These are phyloP conservation scores for Notechis scutatus DNA, from an alignment of 2,113 vertebrate genomes.

Conservation along the genomic window DNA sequence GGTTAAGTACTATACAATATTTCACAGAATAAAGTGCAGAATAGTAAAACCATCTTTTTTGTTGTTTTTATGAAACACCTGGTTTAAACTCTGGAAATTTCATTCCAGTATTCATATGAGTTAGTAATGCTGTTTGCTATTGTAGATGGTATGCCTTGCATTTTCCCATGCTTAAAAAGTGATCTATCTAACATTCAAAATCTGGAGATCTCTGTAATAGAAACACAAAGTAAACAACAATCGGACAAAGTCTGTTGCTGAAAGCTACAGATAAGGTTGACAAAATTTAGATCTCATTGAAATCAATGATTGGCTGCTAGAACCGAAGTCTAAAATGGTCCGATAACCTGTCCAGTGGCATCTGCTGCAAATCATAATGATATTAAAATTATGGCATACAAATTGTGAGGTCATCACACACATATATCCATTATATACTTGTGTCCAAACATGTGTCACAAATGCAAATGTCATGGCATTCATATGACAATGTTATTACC, in stretches of 20 bases:
- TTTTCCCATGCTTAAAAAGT: background rate
- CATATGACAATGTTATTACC: background rate
- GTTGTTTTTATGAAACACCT: background rate
- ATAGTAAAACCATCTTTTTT: conserved; percentile 3
- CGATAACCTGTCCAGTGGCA: background rate
- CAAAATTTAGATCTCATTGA: background rate
- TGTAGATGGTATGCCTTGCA: conserved; percentile 3
- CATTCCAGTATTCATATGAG: conserved; percentile 20
- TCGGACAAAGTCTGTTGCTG: background rate
- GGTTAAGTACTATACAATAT: conserved; percentile 22
- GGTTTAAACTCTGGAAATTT: background rate
- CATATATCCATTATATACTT: background rate
- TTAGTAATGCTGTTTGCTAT: conserved; percentile 1
- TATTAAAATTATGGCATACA: background rate
- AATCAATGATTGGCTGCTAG: background rate
- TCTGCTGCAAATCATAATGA: background rate
- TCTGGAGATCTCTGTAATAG: background rate
- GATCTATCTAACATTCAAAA: background rate
- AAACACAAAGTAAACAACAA: background rate
- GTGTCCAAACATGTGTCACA: background rate
- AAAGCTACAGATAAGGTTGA: background rate
- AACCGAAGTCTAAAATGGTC: background rate
- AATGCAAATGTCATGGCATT: background rate
- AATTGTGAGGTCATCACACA: background rate
- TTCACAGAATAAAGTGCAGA: conserved; percentile 14